Percentiles rank a stretch among this genome's conserved stretches.
phyloP scores from a whole-genome alignment of 2,113 vertebrate genomes.

The Micromys minutus region DNA sequence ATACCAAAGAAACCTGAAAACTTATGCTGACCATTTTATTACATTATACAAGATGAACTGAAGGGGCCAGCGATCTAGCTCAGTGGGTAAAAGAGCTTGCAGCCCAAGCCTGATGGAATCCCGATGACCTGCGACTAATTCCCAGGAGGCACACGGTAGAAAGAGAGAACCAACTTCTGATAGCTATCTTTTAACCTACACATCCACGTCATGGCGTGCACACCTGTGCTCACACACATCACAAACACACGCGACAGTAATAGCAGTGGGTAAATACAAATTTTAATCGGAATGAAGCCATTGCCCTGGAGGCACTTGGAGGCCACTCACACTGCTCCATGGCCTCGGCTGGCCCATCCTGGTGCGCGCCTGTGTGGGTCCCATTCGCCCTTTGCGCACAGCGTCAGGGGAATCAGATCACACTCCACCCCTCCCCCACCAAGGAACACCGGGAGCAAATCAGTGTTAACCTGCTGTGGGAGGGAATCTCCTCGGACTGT shows the following conservation, averaged over 20 bases:
- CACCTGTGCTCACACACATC: background rate
- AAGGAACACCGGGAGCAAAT: background rate
- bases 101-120: too few relatives aligned
- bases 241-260: background rate
- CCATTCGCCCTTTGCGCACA: background rate
- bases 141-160: too few relatives aligned
- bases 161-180: background rate
- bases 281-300: background rate
- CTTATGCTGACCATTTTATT: background rate
- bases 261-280: background rate
- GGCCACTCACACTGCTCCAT: background rate
- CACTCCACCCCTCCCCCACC: background rate
- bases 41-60: background rate
- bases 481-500: background rate
- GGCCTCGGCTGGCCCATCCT: background rate
- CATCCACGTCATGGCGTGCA: too few relatives aligned
- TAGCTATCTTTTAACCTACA: background rate
- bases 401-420: background rate
- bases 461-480: background rate
- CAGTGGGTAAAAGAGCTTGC: too few relatives aligned
- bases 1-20: background rate
- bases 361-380: rapidly evolving
- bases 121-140: too few relatives aligned
- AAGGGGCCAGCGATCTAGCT: background rate
- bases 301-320: background rate